These are phyloP conservation scores for Graptemys geographica DNA, from an alignment of 2,797 vertebrate genomes.

Conservation along the genomic window DNA sequence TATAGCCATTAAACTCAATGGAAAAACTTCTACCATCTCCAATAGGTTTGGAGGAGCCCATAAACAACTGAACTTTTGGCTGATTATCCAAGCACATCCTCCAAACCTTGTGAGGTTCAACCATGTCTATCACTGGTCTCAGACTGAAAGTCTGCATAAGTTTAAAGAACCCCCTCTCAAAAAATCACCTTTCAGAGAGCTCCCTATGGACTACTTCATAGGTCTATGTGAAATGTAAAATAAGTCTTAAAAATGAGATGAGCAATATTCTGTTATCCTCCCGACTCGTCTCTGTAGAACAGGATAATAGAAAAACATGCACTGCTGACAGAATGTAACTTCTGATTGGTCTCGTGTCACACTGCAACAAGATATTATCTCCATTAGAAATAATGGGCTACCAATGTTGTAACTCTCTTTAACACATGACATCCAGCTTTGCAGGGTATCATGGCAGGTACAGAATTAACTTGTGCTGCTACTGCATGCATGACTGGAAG, in stretches of 20 bases:
- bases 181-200: background rate
- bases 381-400: background rate
- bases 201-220: background rate
- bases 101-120: background rate
- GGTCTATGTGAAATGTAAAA: background rate
- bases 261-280: background rate
- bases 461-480: conserved; percentile 17
- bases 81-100: background rate
- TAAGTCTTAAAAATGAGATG: background rate
- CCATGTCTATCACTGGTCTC: background rate
- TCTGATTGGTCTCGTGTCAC: background rate
- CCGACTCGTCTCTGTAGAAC: background rate
- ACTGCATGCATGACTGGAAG: background rate
- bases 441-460: conserved; percentile 18
- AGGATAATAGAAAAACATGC: accelerated
- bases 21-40: background rate
- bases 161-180: background rate
- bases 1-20: background rate
- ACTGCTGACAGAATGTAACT: background rate
- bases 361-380: background rate
- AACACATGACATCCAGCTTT: conserved; percentile 30
- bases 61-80: background rate
- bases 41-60: background rate
- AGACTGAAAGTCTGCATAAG: accelerated
- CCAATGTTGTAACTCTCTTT: conserved; percentile 19